Conservation (phyloP, 2,113 vertebrate species). For the Cyanistes caeruleus region DNA sequence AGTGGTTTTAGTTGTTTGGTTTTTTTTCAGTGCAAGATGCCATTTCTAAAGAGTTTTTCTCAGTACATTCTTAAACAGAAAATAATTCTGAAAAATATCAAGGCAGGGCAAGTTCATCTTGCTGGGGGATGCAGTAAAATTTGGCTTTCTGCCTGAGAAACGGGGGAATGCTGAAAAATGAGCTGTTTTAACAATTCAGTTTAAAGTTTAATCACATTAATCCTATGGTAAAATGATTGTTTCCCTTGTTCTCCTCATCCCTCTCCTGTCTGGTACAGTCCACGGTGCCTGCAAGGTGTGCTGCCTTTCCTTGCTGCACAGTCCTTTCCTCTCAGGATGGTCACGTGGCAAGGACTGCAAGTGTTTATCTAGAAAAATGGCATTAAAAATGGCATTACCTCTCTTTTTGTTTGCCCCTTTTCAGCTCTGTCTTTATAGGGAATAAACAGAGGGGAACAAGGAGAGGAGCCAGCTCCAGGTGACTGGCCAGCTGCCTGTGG, state of each 20-base stretch:
- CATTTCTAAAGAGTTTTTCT: not conserved
- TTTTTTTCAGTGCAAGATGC: not conserved
- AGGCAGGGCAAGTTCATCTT: not conserved
- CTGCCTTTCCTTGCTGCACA: not conserved
- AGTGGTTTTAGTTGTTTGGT: not conserved
- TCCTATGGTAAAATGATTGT: not conserved
- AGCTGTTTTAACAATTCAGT: not conserved
- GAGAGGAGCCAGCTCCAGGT: conserved; percentile 52
- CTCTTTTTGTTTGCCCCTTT: not conserved
- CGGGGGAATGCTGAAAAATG: not conserved
- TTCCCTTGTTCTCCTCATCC: not conserved
- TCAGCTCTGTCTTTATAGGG: not conserved
- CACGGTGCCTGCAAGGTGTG: not conserved
- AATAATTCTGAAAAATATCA: not conserved
- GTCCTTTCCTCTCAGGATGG: not conserved
- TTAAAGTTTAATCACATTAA: not conserved
- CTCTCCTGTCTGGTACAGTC: not conserved
- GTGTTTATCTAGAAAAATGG: conserved; percentile 4
- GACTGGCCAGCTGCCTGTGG: conserved; percentile 61
- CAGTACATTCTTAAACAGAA: not conserved
- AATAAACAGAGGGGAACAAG: not conserved
- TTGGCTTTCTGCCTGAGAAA: not conserved
- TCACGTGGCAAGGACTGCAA: not conserved
- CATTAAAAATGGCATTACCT: not conserved
- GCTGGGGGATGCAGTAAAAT: not conserved